phyloP scores from a whole-genome alignment of 2,888 invertebrate species.

The Mythimna vitellina region DNA sequence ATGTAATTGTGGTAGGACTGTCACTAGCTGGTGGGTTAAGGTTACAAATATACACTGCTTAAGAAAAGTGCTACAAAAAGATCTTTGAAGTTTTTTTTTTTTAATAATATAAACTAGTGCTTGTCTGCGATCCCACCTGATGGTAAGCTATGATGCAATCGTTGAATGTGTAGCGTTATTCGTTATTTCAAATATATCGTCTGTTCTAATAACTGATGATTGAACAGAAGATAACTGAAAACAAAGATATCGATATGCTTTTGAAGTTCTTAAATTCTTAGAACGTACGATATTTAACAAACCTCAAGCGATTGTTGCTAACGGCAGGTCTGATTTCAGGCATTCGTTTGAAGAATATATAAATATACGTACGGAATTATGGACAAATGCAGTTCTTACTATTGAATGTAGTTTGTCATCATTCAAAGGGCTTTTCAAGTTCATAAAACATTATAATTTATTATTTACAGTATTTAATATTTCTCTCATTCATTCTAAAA shows the following conservation, averaged over 20 bases:
- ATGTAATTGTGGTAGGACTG: slow-evolving; percentile 14
- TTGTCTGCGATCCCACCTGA: no score
- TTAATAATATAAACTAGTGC: no score
- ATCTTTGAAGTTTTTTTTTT: not conserved
- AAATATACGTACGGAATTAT: not conserved
- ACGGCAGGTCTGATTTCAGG: not conserved
- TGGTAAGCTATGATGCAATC: no score
- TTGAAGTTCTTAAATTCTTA: not conserved
- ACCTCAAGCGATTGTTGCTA: not conserved
- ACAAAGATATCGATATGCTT: not conserved
- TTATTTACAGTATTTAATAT: slow-evolving; percentile 1
- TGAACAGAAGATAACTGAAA: not conserved
- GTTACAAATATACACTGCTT: not conserved
- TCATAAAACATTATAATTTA: slow-evolving; percentile 10
- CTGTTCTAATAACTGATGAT: not conserved
- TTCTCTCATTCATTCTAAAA: slow-evolving; percentile 12
- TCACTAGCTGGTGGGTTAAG: not conserved
- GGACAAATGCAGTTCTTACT: slow-evolving; percentile 2
- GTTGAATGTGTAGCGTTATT: no score
- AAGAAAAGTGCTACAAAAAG: not conserved
- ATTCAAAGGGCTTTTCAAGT: slow-evolving; percentile 24
- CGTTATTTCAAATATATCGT: not conserved
- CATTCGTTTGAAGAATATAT: not conserved
- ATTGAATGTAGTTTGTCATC: not conserved
- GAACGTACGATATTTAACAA: not conserved